Evolutionary conservation across 2,797 vertebrate species (phyloP).

Genomic region (Falco cherrug): DNA sequence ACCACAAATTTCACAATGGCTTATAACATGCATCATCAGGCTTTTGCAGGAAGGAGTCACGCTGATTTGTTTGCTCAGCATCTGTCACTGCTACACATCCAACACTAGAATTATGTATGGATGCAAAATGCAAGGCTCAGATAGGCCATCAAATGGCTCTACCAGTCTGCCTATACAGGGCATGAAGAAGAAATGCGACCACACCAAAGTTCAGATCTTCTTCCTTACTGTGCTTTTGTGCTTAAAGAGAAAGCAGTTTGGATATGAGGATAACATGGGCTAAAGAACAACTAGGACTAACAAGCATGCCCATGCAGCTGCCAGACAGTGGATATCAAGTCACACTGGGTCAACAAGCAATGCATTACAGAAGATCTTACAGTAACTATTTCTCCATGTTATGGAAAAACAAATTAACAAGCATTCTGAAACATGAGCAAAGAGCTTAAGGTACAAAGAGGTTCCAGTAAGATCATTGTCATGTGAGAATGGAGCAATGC

Average conservation of each 20-base stretch:
- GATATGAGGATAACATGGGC: accelerated
- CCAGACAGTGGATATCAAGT: background rate
- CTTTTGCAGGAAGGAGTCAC: background rate
- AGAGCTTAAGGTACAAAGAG: background rate
- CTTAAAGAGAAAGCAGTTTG: background rate
- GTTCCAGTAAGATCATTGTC: background rate
- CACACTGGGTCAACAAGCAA: background rate
- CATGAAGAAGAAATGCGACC: background rate
- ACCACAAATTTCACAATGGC: background rate
- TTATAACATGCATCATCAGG: background rate
- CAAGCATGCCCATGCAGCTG: background rate
- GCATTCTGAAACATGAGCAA: background rate
- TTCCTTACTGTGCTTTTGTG: background rate
- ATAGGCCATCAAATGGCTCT: background rate
- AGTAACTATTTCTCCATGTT: background rate
- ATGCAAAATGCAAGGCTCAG: background rate
- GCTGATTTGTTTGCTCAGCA: background rate
- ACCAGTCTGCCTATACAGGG: background rate
- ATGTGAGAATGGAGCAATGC: background rate
- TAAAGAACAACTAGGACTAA: background rate
- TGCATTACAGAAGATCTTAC: background rate
- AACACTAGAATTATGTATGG: accelerated
- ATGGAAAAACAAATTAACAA: background rate
- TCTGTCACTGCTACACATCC: background rate
- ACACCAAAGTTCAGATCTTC: background rate